phyloP scores from a whole-genome alignment of 2,797 vertebrate genomes.

The Falco novaeseelandiae region DNA sequence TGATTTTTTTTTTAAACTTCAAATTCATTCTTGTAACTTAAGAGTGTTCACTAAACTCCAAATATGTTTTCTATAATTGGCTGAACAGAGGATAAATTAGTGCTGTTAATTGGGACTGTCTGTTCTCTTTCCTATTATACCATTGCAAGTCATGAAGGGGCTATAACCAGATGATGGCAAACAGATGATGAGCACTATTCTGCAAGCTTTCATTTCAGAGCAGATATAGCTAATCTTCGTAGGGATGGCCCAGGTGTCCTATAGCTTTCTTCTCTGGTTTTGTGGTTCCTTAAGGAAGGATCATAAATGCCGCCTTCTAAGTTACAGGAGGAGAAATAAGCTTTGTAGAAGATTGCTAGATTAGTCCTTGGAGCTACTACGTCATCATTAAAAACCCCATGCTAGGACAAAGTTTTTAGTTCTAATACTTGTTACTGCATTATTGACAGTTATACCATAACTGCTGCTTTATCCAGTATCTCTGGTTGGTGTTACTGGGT shows the following conservation, averaged over 20 bases:
- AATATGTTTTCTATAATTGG: neutral
- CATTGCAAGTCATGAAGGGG: neutral
- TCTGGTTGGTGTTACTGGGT: neutral
- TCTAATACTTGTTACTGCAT: neutral
- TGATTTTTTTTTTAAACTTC: neutral
- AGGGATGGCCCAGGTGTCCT: neutral
- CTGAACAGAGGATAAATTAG: neutral
- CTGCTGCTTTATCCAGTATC: neutral
- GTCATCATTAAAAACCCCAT: neutral
- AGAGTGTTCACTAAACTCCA: neutral
- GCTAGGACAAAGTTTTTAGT: neutral
- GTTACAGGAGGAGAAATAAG: neutral
- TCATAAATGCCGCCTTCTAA: neutral
- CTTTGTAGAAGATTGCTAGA: neutral
- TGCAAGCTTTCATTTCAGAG: neutral
- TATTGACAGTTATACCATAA: neutral
- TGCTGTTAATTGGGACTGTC: neutral
- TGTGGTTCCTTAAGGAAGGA: neutral
- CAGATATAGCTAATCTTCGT: neutral
- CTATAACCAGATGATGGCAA: neutral
- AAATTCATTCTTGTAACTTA: neutral
- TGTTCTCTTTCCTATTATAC: neutral
- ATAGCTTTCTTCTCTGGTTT: neutral
- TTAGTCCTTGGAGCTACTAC: neutral
- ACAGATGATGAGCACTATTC: neutral